Base-by-base conservation (phyloP, 2,113 vertebrate species). In the Proterorhinus semilunaris region DNA sequence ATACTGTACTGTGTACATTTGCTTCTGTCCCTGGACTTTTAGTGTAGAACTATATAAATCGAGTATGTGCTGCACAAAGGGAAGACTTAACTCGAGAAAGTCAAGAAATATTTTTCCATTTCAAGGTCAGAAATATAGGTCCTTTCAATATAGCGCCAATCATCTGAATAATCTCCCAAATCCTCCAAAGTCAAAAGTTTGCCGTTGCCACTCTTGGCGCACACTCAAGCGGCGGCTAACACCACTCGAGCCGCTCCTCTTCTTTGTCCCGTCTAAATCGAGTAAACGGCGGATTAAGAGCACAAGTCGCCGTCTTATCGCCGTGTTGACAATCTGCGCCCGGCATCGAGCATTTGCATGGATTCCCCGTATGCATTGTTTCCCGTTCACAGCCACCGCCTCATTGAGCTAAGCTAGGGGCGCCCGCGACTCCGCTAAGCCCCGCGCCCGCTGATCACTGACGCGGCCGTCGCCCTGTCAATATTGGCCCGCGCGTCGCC, bases 401-500 rank as follows among this genome's bases (percentile, higher is more conserved):
- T 76, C 70, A 68, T 81, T 66, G 78, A 79, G 76, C 81, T 69
- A 65, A 44, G 62, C 65, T 62, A 62, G 51, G 62, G 48, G 65
- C 71, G 72, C 82, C 76, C 11, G 76, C 27, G 82, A 79, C 75
- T 83, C 73, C 36, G 48, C 75, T 82, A 85, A 89, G 80, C 86
- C 88, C 75, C 72, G 27, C 27, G 27, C 27, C 1, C 90, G 79
- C 84, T 73, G 90, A 87, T 89, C 83, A 62, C 81, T 80, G 88
- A 90, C 86, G 89, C 76, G 71, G 78, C 79, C 79, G 83, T 82
- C 68, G 82, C 83, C 82, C 85, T 88, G 90, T 91, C 90, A 91
- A 90, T 89, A 90, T 88, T 86, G 82, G 88, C 86, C 82, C 86
- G 83, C 90, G 86, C 85, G 86, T 86, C 79, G 84, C 68, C 86